Percentiles rank a stretch among this genome's conserved stretches.
These are phyloP conservation scores for Oxytorus armatus DNA, from an alignment of 2,888 invertebrate genomes.

Conservation along the genomic window DNA sequence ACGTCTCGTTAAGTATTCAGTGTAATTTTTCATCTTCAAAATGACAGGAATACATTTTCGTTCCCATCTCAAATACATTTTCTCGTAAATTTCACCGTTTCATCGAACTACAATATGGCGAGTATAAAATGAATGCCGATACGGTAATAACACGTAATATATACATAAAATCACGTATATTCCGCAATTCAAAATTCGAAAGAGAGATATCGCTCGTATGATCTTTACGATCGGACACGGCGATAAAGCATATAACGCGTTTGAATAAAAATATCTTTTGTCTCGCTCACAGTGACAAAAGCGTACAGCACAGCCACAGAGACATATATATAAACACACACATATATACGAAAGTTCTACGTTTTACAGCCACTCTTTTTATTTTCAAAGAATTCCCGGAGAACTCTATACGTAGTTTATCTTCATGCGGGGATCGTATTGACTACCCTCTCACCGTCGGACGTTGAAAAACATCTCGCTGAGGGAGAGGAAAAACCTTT, in stretches of 20 bases:
- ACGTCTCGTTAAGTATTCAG: not conserved
- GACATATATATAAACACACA: slow-evolving; percentile 33
- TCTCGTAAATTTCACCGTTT: slow-evolving; percentile 1
- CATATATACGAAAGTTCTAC: slow-evolving; percentile 31
- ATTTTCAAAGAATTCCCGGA: slow-evolving; percentile 70
- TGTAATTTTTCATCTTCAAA: not conserved
- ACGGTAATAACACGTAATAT: slow-evolving; percentile 19
- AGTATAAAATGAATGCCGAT: slow-evolving; percentile 8
- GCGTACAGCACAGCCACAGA: not conserved
- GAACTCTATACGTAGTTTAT: slow-evolving; percentile 74
- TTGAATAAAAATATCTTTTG: slow-evolving; percentile 66
- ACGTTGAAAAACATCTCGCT: slow-evolving; percentile 37
- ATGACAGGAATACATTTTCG: not conserved
- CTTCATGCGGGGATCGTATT: slow-evolving; percentile 73
- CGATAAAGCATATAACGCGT: slow-evolving; percentile 67
- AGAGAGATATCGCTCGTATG: slow-evolving; percentile 20
- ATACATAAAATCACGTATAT: slow-evolving; percentile 54
- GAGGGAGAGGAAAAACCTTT: slow-evolving; percentile 49
- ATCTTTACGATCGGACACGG: slow-evolving; percentile 67
- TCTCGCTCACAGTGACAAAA: slow-evolving; percentile 37
- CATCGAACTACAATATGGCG: slow-evolving; percentile 18
- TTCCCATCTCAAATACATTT: not conserved
- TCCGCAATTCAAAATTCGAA: slow-evolving; percentile 65
- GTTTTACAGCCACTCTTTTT: slow-evolving; percentile 59
- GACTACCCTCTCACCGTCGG: slow-evolving; percentile 69